phyloP scores from a whole-genome alignment of 2,113 vertebrate species.

The Cottus gobio region DNA sequence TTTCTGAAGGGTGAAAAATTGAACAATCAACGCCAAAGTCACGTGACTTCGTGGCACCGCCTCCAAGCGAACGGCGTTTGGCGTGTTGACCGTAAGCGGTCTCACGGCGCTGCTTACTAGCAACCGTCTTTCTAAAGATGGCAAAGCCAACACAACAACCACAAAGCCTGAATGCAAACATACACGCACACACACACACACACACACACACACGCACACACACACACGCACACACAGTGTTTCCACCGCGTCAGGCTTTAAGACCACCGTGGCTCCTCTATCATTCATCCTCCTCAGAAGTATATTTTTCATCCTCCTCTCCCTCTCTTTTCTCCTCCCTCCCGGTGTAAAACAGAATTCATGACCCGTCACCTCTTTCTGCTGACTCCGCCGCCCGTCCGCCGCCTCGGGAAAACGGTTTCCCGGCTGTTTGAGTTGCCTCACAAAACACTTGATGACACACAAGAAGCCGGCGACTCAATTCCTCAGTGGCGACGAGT shows the following conservation, averaged over 20 bases:
- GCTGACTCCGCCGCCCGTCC: conserved; percentile 71
- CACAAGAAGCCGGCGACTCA: conserved; percentile 67
- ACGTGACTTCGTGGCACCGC: neutral
- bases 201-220: neutral
- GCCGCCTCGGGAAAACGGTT: conserved; percentile 59
- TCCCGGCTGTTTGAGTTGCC: conserved; percentile 59
- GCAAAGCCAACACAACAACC: neutral
- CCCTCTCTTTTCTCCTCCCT: neutral
- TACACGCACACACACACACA: neutral
- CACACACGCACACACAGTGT: conserved; percentile 39
- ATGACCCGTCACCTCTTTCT: conserved; percentile 76
- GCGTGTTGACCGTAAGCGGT: too few relatives aligned
- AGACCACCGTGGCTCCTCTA: conserved; percentile 49
- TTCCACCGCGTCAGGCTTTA: conserved; percentile 56
- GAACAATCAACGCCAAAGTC: neutral
- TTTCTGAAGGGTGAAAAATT: neutral
- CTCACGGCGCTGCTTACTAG: too few relatives aligned
- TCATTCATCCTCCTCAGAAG: conserved; percentile 71
- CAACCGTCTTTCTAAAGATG: too few relatives aligned
- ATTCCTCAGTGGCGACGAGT: conserved; percentile 70
- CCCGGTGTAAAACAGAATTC: conserved; percentile 69
- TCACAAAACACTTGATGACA: conserved; percentile 76
- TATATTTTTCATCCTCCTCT: conserved; percentile 60
- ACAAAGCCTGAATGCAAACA: neutral
- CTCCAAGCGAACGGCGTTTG: neutral